These are phyloP conservation scores for Ectropis grisescens DNA, from an alignment of 1,140 invertebrate species.

Conservation along the genomic window DNA sequence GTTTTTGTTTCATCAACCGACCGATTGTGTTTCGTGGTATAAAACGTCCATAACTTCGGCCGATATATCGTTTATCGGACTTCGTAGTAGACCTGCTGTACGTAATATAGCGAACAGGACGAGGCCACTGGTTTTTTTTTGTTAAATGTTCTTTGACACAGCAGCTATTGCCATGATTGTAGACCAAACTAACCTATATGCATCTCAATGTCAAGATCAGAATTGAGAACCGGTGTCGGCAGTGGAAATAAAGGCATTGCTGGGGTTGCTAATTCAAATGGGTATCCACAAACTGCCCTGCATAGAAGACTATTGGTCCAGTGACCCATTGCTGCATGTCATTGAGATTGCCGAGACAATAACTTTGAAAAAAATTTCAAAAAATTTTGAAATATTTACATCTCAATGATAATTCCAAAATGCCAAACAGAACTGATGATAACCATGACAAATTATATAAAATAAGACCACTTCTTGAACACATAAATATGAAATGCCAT, in stretches of 20 bases:
- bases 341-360: conserved; percentile 12
- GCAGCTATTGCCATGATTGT: too few relatives aligned
- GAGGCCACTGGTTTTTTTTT: too few relatives aligned
- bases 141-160: too few relatives aligned
- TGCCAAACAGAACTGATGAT: conserved; percentile 8
- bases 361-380: neutral
- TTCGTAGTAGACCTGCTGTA: too few relatives aligned
- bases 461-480: conserved; percentile 9
- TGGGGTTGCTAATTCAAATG: conserved; percentile 6
- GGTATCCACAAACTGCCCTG: conserved; percentile 11
- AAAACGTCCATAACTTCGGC: too few relatives aligned
- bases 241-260: conserved; percentile 3
- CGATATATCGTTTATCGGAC: too few relatives aligned
- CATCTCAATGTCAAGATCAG: neutral
- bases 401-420: conserved; percentile 10
- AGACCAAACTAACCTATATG: conserved; percentile 2
- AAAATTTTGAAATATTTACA: conserved; percentile 6
- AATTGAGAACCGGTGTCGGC: neutral
- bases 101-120: too few relatives aligned
- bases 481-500: conserved; percentile 7
- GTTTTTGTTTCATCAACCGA: too few relatives aligned
- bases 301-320: conserved; percentile 6
- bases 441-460: conserved; percentile 13
- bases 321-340: conserved; percentile 9
- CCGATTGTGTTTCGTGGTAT: too few relatives aligned